Evolutionary conservation across 2,888 invertebrate genomes (phyloP).

Genomic region (Mycalesis mineus): DNA sequence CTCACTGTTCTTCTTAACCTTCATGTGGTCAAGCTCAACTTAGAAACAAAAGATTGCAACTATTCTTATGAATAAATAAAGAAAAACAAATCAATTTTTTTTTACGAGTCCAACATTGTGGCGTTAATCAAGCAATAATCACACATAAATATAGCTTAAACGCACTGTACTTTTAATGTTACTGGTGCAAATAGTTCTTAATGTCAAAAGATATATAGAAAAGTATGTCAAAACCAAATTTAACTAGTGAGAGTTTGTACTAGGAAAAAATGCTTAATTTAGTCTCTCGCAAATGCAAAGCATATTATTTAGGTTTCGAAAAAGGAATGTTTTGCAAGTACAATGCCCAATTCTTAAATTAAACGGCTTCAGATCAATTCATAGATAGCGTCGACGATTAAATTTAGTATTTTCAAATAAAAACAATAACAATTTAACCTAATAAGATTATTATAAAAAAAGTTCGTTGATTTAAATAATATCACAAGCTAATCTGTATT

Average conservation of each 20-base stretch:
- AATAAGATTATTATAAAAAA: not conserved
- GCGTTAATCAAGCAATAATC: no score
- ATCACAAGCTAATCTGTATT: not conserved
- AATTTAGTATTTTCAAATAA: not conserved
- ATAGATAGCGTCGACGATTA: not conserved
- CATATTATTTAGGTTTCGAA: not conserved
- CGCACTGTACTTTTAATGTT: no score
- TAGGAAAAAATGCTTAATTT: no score
- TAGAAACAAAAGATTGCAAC: not conserved
- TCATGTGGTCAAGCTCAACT: not conserved
- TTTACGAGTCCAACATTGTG: no score
- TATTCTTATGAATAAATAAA: not conserved
- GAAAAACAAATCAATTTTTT: no score
- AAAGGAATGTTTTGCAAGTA: not conserved
- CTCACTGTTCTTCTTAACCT: constrained; percentile 21
- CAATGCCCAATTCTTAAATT: not conserved
- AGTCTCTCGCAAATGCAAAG: no score
- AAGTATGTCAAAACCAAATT: no score
- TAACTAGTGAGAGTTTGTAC: no score
- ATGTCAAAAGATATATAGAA: no score
- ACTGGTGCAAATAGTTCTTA: no score
- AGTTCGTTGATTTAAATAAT: not conserved
- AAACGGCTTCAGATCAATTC: not conserved
- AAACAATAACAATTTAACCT: not conserved
- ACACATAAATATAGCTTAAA: no score